Conservation (phyloP, 2,797 vertebrate species). For the Vultur gryphus region DNA sequence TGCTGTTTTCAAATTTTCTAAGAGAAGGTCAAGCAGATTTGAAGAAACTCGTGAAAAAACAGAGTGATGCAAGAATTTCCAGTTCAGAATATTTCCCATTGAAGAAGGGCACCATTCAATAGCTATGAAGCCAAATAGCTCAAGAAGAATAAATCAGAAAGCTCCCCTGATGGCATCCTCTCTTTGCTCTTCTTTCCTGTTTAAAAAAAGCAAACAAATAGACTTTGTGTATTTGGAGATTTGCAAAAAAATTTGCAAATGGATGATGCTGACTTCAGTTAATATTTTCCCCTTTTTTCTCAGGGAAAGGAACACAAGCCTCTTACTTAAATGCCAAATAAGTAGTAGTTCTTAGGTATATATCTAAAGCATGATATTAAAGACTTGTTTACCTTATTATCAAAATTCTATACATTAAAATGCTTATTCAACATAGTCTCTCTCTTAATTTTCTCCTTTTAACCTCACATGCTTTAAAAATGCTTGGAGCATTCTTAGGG, state of each 20-base stretch:
- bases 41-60: not conserved
- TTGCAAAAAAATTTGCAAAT: not conserved
- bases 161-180: not conserved
- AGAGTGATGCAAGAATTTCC: not conserved
- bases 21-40: not conserved
- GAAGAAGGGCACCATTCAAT: not conserved
- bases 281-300: not conserved
- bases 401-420: slow-evolving; percentile 72
- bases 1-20: not conserved
- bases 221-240: not conserved
- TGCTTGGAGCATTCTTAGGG: slow-evolving; percentile 72
- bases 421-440: slow-evolving; percentile 68
- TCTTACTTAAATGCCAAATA: not conserved
- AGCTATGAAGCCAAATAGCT: not conserved
- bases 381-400: slow-evolving; percentile 44
- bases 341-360: not conserved
- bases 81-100: not conserved
- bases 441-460: slow-evolving; percentile 70
- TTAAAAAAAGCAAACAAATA: not conserved
- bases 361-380: not conserved
- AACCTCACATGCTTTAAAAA: slow-evolving; percentile 65
- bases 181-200: not conserved
- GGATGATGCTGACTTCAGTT: not conserved
- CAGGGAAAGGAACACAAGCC: not conserved
- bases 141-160: not conserved